Evolutionary conservation across 2,888 invertebrate genomes (phyloP), one percentile per base, ranked within the genome.

Genomic region (Campoplex nolae): DNA sequence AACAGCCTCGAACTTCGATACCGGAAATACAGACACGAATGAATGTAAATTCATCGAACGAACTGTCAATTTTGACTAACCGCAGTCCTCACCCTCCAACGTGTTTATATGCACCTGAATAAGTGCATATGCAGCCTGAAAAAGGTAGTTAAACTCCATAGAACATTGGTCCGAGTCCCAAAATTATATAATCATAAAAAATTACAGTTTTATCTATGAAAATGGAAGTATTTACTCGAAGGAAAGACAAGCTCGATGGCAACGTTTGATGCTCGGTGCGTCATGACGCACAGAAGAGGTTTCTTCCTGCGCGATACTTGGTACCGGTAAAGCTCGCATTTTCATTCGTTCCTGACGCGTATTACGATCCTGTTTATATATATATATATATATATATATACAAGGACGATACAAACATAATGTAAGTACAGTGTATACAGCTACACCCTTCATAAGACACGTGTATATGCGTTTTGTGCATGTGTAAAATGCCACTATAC

Each of bases 401-500:
- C 23, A 23, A 23, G 23, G 23, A 81, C 83, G 23, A 32, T 58
- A 58, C 58, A 58, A 68, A 56, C 54, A 70, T 76, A 9, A 51
- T 32, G 54, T 32, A 35, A 35, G 74, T 38, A 79, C 54, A 80
- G 56, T 75, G 58, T 45, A 62, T 16, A 48, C 23, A 23, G 23
- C 23, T 78, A 70, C 54, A 48, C 23, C 35, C 71, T 73, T 42
- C 84, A 79, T 78, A 78, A 86, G 85, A 32, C 74, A 45, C 82
- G 78, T 81, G 70, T 85, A 85, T 88, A 85, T 88, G 89, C 88
- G 85, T 84, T 88, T 86, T 81, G 80, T 88, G 88, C 90, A 90
- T 89, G 90, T 90, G 87, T 90, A 91, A 62, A 62, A 90, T 90
- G 91, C 90, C 90, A 89, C 91, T 90, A 23, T 23, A 89, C 82